These are phyloP conservation scores for Panagrolaimus sp. DNA, from an alignment of 1,140 invertebrate species.

Conservation along the genomic window DNA sequence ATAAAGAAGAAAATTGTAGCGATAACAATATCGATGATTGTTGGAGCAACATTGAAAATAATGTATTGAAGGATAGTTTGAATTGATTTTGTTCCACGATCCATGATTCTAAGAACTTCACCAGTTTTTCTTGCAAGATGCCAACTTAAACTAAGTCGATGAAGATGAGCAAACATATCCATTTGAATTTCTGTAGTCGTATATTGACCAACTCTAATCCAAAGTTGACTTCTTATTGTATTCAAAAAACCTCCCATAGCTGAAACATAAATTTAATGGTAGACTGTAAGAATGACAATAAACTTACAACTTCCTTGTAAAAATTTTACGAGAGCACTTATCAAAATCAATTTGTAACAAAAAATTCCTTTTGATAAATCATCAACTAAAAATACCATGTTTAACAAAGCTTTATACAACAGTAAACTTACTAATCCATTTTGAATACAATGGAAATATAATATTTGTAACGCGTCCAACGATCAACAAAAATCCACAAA, in stretches of 20 bases:
- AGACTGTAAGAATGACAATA: background rate
- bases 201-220: conserved; percentile 90
- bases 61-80: conserved; percentile 78
- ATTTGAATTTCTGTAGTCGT: conserved; percentile 82
- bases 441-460: conserved; percentile 86
- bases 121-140: conserved; percentile 87
- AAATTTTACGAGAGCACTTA: conserved; percentile 81
- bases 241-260: conserved; percentile 72
- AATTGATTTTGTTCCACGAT: conserved; percentile 87
- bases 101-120: conserved; percentile 86
- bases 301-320: conserved; percentile 70
- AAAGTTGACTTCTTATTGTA: conserved; percentile 80
- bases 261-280: conserved; percentile 14
- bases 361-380: conserved; percentile 61
- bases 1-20: conserved; percentile 81
- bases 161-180: conserved; percentile 46
- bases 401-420: conserved; percentile 25
- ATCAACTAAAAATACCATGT: conserved; percentile 39
- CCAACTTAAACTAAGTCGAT: conserved; percentile 67
- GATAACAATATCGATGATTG: conserved; percentile 83
- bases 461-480: conserved; percentile 82
- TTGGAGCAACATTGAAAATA: conserved; percentile 73
- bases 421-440: conserved; percentile 69
- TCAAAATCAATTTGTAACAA: conserved; percentile 80
- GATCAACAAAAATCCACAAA: conserved; percentile 74